phyloP scores from a whole-genome alignment of 2,888 invertebrate species.

The Troides helena region DNA sequence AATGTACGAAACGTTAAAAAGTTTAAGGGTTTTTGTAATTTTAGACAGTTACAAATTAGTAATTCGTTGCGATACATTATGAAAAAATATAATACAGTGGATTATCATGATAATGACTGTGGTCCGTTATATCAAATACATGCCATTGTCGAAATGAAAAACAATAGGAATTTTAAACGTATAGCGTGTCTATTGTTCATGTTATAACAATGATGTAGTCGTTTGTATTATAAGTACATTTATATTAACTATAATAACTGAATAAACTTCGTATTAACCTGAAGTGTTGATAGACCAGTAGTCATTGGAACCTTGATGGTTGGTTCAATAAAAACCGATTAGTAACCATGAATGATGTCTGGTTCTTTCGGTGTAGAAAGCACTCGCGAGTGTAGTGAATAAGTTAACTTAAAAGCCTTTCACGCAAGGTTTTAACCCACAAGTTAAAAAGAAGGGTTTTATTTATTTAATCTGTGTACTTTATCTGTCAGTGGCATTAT shows the following conservation, averaged over 20 bases:
- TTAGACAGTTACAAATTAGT: neutral
- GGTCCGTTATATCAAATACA: slow-evolving; percentile 33
- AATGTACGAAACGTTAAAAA: neutral
- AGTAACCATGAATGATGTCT: too few species aligned
- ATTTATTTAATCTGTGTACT: neutral
- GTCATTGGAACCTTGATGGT: neutral
- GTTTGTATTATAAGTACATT: slow-evolving; percentile 41
- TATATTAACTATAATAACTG: slow-evolving; percentile 5
- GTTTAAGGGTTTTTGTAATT: neutral
- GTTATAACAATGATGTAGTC: slow-evolving; percentile 57
- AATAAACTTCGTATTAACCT: slow-evolving; percentile 1
- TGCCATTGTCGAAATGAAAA: slow-evolving; percentile 47
- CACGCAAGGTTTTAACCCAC: too few species aligned
- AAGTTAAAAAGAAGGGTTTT: too few species aligned
- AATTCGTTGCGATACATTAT: neutral
- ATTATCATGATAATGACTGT: slow-evolving; percentile 23
- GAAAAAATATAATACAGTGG: slow-evolving; percentile 12
- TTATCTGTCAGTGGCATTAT: neutral
- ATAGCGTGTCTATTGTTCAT: slow-evolving; percentile 53
- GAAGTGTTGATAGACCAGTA: neutral
- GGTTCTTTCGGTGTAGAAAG: too few species aligned
- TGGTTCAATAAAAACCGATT: too few species aligned
- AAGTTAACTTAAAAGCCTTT: too few species aligned
- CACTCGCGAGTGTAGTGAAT: too few species aligned
- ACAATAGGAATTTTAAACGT: slow-evolving; percentile 63